Evolutionary conservation across 2,888 invertebrate genomes (phyloP).

Genomic region (Labia minor): DNA sequence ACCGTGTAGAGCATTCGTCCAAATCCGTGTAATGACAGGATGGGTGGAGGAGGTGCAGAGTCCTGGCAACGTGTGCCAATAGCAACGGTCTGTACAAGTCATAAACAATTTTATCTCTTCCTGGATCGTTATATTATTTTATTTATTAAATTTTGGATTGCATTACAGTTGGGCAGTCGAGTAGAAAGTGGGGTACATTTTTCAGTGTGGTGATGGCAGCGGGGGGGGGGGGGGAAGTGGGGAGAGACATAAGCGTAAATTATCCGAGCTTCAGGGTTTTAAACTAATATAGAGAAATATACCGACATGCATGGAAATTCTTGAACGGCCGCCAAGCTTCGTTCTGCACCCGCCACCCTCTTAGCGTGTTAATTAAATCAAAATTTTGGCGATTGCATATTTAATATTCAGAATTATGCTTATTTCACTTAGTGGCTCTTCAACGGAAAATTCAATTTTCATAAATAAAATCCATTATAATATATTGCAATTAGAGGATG

Average conservation of each 20-base stretch:
- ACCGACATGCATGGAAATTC: background rate
- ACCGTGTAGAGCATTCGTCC: background rate
- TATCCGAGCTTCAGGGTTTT: background rate
- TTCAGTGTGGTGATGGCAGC: too few relatives aligned
- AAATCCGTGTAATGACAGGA: background rate
- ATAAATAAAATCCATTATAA: constrained; percentile 13
- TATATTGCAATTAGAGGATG: background rate
- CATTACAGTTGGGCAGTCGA: background rate
- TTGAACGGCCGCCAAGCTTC: background rate
- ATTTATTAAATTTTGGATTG: constrained; percentile 13
- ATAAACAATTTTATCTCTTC: constrained; percentile 8
- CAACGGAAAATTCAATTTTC: constrained; percentile 13
- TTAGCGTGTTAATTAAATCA: background rate
- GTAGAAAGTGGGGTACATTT: background rate
- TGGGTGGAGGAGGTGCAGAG: too few relatives aligned
- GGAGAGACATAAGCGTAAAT: background rate
- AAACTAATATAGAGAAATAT: background rate
- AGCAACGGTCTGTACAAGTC: constrained; percentile 7
- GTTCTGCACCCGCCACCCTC: background rate
- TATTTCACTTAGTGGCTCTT: constrained; percentile 13
- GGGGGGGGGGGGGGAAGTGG: too few relatives aligned
- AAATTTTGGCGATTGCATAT: constrained; percentile 3
- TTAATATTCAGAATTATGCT: constrained; percentile 7
- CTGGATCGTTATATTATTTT: background rate
- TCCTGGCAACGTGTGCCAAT: background rate